Conservation (phyloP, 2,888 invertebrate species). For the Acanthopleura granulata region DNA sequence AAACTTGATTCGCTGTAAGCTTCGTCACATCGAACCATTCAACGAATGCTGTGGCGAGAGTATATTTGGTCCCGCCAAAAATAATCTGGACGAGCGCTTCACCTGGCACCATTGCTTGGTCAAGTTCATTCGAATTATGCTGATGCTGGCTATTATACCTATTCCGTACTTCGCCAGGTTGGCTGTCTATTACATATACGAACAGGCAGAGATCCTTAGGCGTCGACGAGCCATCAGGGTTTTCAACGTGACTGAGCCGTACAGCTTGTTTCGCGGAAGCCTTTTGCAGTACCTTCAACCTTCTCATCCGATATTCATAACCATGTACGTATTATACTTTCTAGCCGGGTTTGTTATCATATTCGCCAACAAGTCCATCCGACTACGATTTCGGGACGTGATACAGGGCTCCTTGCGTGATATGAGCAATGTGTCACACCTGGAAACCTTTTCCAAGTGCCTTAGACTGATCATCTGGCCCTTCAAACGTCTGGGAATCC, state of each 20-base stretch:
- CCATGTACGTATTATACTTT: constrained; percentile 58
- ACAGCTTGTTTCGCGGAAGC: constrained; percentile 55
- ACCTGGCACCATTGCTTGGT: constrained; percentile 55
- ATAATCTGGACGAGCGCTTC: constrained; percentile 32
- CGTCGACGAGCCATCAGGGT: constrained; percentile 38
- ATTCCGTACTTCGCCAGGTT: constrained; percentile 61
- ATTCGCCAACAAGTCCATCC: constrained; percentile 39
- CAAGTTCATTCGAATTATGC: constrained; percentile 43
- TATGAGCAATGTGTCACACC: constrained; percentile 57
- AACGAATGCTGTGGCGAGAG: constrained; percentile 59
- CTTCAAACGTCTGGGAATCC: constrained; percentile 59
- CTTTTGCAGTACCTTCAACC: constrained; percentile 62
- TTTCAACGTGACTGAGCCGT: constrained; percentile 40
- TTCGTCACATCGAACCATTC: constrained; percentile 60
- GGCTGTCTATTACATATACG: constrained; percentile 61
- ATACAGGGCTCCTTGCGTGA: constrained; percentile 57
- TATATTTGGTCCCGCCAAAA: constrained; percentile 45
- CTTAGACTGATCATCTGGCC: constrained; percentile 60
- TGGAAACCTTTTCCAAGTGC: constrained; percentile 56
- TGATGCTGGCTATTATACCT: constrained; percentile 57
- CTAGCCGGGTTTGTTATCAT: constrained; percentile 52
- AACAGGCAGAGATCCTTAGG: constrained; percentile 52
- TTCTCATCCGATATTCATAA: constrained; percentile 57
- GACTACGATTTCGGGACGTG: constrained; percentile 49
- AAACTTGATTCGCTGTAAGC: constrained; percentile 60